Evolutionary conservation across 2,888 invertebrate genomes (phyloP), one percentile per base, ranked within the genome.

Genomic region (Drosophila antonietae): DNA sequence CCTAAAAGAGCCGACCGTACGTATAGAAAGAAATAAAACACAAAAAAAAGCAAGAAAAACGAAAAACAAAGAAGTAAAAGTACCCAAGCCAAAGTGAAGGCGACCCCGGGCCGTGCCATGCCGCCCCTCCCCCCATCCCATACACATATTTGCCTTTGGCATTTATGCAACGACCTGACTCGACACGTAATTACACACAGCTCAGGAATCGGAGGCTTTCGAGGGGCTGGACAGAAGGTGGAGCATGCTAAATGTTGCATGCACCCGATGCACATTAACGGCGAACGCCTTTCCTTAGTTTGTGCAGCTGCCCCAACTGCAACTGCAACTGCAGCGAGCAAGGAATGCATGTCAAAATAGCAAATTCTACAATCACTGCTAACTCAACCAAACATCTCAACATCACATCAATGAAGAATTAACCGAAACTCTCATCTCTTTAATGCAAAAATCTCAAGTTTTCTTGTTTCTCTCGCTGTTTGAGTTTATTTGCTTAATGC

Each of bases 1-100:
- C 81, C 88, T 88, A 89, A 88, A 88, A 87, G 83, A 89, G 88
- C 86, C 79, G 89, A 75, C 71, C 7, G 73, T 70, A 75, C 75
- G 71, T 74, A 84, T 69, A 79, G 87, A 83, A 89, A 79, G 75
- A 83, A 73, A 71, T 64, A 60, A 63, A 23, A 23, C 23, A 23
- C 23, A 23, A 23, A 23, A 23, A 51, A 35, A 28, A 58, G 28
- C 28, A 28, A 28, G 28, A 51, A 33, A 52, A 43, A 2, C 15
- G 46, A 46, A 60, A 58, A 46, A 58, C 8, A 66, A 73, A 52
- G 62, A 59, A 66, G 59, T 56, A 62, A 78, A 73, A 59, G 75
- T 68, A 65, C n/a, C 53, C 60, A 60, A 46, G 46, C 60, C 56
- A 60, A 75, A 61, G 20, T 31, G 14, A 59, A 35, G 10, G 14